phyloP scores from a whole-genome alignment of 1,140 invertebrate genomes.

The Hyles vespertilio region DNA sequence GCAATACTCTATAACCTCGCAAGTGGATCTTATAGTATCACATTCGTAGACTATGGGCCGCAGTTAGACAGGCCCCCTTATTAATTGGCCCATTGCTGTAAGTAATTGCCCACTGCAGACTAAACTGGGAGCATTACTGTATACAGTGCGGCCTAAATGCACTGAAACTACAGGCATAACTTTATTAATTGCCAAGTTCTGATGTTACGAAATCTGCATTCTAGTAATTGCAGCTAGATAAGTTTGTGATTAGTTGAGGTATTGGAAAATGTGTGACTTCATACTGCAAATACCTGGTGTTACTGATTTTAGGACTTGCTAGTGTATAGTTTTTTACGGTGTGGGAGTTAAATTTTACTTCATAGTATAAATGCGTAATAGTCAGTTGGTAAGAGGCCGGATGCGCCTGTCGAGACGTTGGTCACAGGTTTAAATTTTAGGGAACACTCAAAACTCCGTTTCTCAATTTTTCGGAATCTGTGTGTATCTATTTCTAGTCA shows the following conservation, averaged over 20 bases:
- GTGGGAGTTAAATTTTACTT: too few species aligned
- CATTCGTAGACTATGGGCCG: slow-evolving; percentile 30
- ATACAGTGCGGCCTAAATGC: slow-evolving; percentile 31
- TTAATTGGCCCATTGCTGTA: slow-evolving; percentile 60
- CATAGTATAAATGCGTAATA: too few species aligned
- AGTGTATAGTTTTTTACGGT: too few species aligned
- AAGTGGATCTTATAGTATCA: slow-evolving; percentile 33
- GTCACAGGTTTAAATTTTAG: too few species aligned
- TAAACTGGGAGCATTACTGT: slow-evolving; percentile 42
- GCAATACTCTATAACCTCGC: slow-evolving; percentile 27
- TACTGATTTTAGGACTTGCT: too few species aligned
- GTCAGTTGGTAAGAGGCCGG: too few species aligned
- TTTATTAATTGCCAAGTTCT: slow-evolving; percentile 26
- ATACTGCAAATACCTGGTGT: too few species aligned
- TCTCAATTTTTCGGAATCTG: too few species aligned
- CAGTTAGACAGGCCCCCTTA: slow-evolving; percentile 34
- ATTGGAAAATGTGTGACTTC: too few species aligned
- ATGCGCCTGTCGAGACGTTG: too few species aligned
- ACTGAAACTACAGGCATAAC: slow-evolving; percentile 23
- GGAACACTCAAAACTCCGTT: too few species aligned
- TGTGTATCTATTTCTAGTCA: too few species aligned
- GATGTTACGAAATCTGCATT: slow-evolving; percentile 2
- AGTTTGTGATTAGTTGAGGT: slow-evolving; percentile 1
- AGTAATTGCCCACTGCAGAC: slow-evolving; percentile 50
- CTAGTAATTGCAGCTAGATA: slow-evolving; percentile 1